phyloP scores from a whole-genome alignment of 2,797 vertebrate genomes.

The Sternotherus odoratus region DNA sequence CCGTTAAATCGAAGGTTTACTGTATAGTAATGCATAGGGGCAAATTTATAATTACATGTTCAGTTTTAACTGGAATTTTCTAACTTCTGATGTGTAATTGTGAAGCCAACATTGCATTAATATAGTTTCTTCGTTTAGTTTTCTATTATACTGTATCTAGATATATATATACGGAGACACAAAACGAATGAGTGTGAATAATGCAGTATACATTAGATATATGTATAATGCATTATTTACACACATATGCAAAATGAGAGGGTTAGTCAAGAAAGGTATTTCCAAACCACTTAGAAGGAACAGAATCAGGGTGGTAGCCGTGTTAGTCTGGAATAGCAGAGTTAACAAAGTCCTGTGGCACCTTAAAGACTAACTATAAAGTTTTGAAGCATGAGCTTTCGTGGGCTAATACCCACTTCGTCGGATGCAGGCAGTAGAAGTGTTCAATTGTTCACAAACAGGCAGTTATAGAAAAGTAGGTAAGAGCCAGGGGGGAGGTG shows the following conservation, averaged over 20 bases:
- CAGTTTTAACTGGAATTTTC: neutral
- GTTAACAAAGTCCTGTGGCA: too few species aligned
- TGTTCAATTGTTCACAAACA: too few species aligned
- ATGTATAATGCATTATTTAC: neutral
- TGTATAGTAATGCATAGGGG: accelerated
- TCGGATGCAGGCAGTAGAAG: too few species aligned
- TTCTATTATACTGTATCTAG: neutral
- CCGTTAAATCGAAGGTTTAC: too few species aligned
- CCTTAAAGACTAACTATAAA: too few species aligned
- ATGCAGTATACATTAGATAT: neutral
- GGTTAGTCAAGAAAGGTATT: neutral
- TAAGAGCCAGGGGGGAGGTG: too few species aligned
- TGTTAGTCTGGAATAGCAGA: too few species aligned
- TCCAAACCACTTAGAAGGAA: neutral
- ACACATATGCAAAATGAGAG: neutral
- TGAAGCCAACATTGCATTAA: neutral
- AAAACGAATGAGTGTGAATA: neutral
- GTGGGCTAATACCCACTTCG: too few species aligned
- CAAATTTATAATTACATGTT: neutral
- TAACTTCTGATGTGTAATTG: neutral
- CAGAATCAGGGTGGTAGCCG: too few species aligned
- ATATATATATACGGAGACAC: neutral
- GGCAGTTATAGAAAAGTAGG: too few species aligned
- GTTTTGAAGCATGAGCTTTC: too few species aligned
- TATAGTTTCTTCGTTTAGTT: neutral